These are phyloP conservation scores for Athetis lepigone DNA, from an alignment of 2,888 invertebrate genomes.

Conservation along the genomic window DNA sequence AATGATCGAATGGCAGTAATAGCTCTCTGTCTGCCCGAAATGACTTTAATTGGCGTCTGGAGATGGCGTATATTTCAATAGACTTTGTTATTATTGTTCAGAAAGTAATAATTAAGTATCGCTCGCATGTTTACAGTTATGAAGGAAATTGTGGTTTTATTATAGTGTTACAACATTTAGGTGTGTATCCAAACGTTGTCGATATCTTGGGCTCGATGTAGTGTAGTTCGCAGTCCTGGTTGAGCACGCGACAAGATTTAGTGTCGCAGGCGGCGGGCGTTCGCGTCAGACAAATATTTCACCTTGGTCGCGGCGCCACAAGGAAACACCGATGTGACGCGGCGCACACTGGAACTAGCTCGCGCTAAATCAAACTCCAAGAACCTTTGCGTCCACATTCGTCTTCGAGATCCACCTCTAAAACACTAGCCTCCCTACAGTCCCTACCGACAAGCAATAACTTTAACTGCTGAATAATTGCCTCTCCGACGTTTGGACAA, in stretches of 20 bases:
- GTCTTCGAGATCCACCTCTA: constrained; percentile 59
- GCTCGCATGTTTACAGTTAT: constrained; percentile 29
- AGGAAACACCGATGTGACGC: constrained; percentile 68
- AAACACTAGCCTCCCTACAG: constrained; percentile 54
- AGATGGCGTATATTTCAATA: constrained; percentile 65
- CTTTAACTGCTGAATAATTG: constrained; percentile 69
- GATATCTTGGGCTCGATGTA: constrained; percentile 69
- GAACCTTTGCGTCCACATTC: constrained; percentile 57
- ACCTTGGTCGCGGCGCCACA: constrained; percentile 79
- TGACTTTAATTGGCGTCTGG: constrained; percentile 77
- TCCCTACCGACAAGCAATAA: constrained; percentile 65
- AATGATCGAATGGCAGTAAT: constrained; percentile 86
- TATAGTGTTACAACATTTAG: constrained; percentile 42
- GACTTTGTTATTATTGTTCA: constrained; percentile 53
- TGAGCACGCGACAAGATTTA: constrained; percentile 87
- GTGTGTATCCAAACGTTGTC: constrained; percentile 70
- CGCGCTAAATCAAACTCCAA: constrained; percentile 68
- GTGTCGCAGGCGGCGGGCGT: constrained; percentile 71
- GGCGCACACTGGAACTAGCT: constrained; percentile 52
- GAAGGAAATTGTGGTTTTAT: constrained; percentile 36
- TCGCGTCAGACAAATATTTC: constrained; percentile 84
- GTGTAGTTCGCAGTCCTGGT: constrained; percentile 67
- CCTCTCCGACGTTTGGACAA: constrained; percentile 51
- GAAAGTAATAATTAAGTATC: constrained; percentile 51
- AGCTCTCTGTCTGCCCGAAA: constrained; percentile 81